A percentile compares a stretch with the other conserved stretches of the same genome.
Evolutionary conservation across 2,113 vertebrate species (phyloP).

Genomic region (Labrus mixtus): DNA sequence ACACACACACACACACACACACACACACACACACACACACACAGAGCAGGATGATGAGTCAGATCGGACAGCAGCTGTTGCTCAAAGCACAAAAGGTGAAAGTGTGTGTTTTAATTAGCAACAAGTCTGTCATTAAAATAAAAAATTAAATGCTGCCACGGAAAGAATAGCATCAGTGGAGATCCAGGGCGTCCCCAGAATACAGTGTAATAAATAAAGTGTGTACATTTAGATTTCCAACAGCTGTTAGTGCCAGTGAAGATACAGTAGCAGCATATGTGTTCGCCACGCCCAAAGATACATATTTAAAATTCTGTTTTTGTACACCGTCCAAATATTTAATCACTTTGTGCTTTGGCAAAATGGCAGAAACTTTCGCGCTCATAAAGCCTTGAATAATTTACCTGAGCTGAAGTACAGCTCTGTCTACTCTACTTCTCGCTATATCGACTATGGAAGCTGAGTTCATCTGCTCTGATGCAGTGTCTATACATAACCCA

Average conservation of each 20-base stretch:
- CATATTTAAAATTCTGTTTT: background rate
- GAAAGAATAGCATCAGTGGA: background rate
- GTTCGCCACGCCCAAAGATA: background rate
- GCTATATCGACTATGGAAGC: too few relatives aligned
- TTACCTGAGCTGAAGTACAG: too few relatives aligned
- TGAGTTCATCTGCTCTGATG: too few relatives aligned
- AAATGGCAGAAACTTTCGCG: too few relatives aligned
- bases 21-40: constrained; percentile 24
- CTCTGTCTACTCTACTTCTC: too few relatives aligned
- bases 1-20: constrained; percentile 13
- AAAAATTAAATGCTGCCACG: constrained; percentile 2
- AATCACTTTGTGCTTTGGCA: background rate
- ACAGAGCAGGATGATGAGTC: constrained; percentile 14
- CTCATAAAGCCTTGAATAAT: too few relatives aligned
- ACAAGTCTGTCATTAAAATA: constrained; percentile 13
- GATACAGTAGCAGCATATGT: background rate
- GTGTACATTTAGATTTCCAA: background rate
- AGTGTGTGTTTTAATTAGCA: constrained; percentile 22
- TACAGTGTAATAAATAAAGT: background rate
- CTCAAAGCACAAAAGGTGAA: constrained; percentile 25
- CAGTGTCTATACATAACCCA: too few relatives aligned
- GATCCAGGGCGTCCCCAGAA: background rate
- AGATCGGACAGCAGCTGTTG: constrained; percentile 23
- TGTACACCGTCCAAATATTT: background rate
- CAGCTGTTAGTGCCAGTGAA: background rate